Evolutionary conservation across 1,140 invertebrate genomes (phyloP).

Genomic region (Papilio polytes): DNA sequence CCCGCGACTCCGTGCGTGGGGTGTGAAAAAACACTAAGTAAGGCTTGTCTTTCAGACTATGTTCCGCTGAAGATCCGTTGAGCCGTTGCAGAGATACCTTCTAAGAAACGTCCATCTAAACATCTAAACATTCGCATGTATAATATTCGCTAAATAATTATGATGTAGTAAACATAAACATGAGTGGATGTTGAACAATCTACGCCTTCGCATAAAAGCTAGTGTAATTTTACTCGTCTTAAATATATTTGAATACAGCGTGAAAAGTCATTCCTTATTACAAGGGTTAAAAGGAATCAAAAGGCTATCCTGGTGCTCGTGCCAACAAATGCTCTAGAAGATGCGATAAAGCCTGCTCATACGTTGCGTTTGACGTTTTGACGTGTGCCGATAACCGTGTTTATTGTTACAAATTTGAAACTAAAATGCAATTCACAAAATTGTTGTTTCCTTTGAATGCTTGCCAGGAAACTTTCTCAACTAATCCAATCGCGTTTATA

Average conservation of each 20-base stretch:
- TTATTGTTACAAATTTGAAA: slow-evolving; percentile 39
- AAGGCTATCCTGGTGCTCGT: background rate
- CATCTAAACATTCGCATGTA: no score
- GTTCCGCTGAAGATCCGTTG: no score
- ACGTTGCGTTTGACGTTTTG: slow-evolving; percentile 35
- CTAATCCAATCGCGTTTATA: slow-evolving; percentile 32
- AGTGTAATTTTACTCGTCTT: background rate
- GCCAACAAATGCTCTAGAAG: slow-evolving; percentile 30
- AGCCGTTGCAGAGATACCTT: no score
- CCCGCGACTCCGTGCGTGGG: no score
- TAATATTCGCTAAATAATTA: no score
- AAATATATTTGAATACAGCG: background rate
- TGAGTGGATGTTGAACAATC: no score
- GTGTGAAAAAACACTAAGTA: no score
- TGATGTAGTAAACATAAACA: no score
- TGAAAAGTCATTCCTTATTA: background rate
- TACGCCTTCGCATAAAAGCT: background rate
- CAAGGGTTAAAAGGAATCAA: slow-evolving; percentile 18
- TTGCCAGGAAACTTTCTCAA: slow-evolving; percentile 31
- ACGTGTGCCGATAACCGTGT: slow-evolving; percentile 33
- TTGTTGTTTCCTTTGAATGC: slow-evolving; percentile 37
- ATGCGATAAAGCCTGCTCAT: slow-evolving; percentile 30
- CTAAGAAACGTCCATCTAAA: no score
- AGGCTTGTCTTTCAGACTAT: no score
- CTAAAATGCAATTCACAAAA: slow-evolving; percentile 37